These are phyloP conservation scores for Toxotes chatareus DNA, from an alignment of 2,113 vertebrate species.

Conservation along the genomic window DNA sequence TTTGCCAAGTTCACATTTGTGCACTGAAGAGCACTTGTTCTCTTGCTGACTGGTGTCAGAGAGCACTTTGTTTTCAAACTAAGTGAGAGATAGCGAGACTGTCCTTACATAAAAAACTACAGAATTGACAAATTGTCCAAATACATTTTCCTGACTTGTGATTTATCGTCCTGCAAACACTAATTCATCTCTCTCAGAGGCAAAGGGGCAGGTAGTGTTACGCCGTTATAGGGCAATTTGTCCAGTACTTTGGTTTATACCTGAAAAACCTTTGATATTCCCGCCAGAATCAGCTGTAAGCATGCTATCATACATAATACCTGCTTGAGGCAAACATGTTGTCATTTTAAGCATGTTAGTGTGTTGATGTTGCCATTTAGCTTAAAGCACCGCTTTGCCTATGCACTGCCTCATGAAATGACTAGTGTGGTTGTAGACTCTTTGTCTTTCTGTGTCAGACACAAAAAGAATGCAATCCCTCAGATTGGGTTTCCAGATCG, in stretches of 20 bases:
- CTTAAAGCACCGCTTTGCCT: neutral
- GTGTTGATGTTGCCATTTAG: neutral
- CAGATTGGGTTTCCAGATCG: neutral
- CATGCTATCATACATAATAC: too few relatives aligned
- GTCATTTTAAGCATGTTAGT: neutral
- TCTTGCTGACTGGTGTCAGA: neutral
- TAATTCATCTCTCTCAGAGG: neutral
- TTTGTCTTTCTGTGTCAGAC: neutral
- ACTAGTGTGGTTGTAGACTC: neutral
- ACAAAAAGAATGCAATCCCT: too few relatives aligned
- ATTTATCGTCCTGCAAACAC: neutral
- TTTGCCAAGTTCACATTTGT: neutral
- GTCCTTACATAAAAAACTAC: neutral
- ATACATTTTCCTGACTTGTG: neutral
- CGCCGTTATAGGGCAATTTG: neutral
- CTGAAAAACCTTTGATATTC: neutral
- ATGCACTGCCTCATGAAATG: neutral
- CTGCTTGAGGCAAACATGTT: neutral
- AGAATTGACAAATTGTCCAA: neutral
- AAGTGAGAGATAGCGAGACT: neutral
- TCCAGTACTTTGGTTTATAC: neutral
- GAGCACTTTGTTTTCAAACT: neutral
- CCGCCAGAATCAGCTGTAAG: neutral
- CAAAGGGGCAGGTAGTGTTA: neutral
- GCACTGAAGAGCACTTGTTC: neutral